Conservation (phyloP, 2,113 vertebrate genomes). For the Serinus canaria region DNA sequence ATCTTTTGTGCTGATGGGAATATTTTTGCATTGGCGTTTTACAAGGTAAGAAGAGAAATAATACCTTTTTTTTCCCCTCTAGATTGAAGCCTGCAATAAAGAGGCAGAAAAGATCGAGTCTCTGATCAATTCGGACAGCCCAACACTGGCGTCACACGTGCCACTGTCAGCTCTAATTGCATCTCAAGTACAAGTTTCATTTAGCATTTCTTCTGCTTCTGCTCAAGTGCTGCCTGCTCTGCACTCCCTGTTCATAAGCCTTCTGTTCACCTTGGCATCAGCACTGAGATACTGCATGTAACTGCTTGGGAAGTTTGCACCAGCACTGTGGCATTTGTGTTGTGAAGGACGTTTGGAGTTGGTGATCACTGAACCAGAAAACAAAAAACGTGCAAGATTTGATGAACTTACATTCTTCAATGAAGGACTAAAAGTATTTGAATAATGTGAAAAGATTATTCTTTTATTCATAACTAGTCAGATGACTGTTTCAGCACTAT, state of each 20-base stretch:
- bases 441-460: background rate
- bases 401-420: background rate
- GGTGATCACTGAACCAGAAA: background rate
- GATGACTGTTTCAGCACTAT: background rate
- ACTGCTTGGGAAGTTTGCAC: background rate
- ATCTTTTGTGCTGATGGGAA: background rate
- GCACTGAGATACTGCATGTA: background rate
- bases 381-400: background rate
- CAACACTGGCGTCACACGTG: conserved; percentile 88
- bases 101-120: conserved; percentile 98
- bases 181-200: conserved; percentile 85
- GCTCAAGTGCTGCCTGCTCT: background rate
- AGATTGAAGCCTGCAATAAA: conserved; percentile 97
- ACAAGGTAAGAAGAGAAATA: background rate
- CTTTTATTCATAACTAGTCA: background rate
- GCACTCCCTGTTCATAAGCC: conserved; percentile 50
- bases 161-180: conserved; percentile 90
- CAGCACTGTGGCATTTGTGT: background rate
- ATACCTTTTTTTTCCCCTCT: background rate
- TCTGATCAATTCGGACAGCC: conserved; percentile 94
- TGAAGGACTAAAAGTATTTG: background rate
- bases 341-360: conserved; percentile 40
- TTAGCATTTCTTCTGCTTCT: conserved; percentile 71
- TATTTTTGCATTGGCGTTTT: background rate
- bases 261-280: conserved; percentile 28